Base-by-base conservation (phyloP, 2,113 vertebrate genomes). In the Orientallactaga bullata region DNA sequence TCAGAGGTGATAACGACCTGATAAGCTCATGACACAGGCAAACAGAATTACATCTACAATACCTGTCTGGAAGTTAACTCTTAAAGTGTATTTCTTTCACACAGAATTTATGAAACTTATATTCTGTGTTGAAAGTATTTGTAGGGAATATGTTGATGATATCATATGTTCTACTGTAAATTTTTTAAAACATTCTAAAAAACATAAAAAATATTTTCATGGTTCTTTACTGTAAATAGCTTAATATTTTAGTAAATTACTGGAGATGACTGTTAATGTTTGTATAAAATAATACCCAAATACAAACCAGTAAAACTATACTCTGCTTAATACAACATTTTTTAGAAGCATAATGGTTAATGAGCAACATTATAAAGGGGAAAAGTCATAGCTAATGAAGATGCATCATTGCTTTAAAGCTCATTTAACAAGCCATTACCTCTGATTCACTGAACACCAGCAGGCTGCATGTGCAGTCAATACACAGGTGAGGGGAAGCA, bases 391-490 rank as follows among this genome's bases (percentile, higher is more conserved):
- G 24, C 88, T 95, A 88, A 95, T 91, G 69, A 87, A 94, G 88
- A 81, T 42, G 60, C 79, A 61, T 3, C 60, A n/a, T 88, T 80
- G 21, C 5, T 88, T 35, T 92, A 71, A 94, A 92, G 51, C 51
- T 93, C 69, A 91, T 66, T 95, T 89, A 90, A 65, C 42, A 93
- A 91, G 58, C 32, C 91, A 88, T 97, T 96, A 79, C 61, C 88
- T 93, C 73, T 88, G 61, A 91, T 74, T 95, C 85, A 83, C 26
- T 79, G 32, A 88, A 95, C 90, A 93, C 39, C 60, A 92, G 63
- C 68, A 82, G 90, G 11, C 85, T 93, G 47, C 84, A 32, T 60
- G 81, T 93, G 51, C 51, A 78, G 58, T 88, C 69, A 90, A 1
- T 92, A 95, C 95, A 73, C 60, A 95, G 74, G 78, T 94, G 85